Evolutionary conservation across 2,797 vertebrate genomes (phyloP), one percentile per base, ranked within the genome.

Genomic region (Podargus strigoides): DNA sequence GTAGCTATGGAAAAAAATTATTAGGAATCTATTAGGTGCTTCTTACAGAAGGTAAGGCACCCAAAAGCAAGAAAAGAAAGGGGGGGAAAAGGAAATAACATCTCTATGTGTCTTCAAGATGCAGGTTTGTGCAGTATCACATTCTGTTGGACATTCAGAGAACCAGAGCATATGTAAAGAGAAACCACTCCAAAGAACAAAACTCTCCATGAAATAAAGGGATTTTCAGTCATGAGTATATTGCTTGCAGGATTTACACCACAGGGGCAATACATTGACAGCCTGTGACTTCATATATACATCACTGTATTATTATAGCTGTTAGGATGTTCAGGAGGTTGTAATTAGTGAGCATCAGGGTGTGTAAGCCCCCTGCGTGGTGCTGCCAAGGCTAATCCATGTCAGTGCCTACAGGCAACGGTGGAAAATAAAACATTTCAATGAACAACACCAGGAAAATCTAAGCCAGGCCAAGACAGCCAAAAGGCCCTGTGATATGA

Each of bases 341-440:
- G 90, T 85, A 96, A 95, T 96, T 96, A 97, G 92, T 86, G 86
- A 94, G 79, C 92, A 94, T 84, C 88, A 93, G 94, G 86, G 84
- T 95, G 81, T 95, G 50, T 41, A 91, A 93, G 50, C 44, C 66
- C 88, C 88, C 90, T 52, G 79, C 14, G 3, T 85, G 70, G 85
- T 86, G 80, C 90, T 96, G 95, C 88, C 87, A 85, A 89, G 66
- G 85, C 93, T 95, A 95, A 96, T 97, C 89, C 86, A 60, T 85
- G 87, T 94, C 93, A 92, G 52, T 67, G 86, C 90, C 92, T 87
- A 82, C 59, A 93, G 85, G 90, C 88, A 72, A 70, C 39, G 37
- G 36, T 74, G 39, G 21, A 87, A 96, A 95, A 93, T 89, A 92
- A 90, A 96, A 83, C 76, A 93, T 80, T 82, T 89, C 75, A 69